Evolutionary conservation across 2,113 vertebrate species (phyloP), one percentile per base, ranked within the genome.

Genomic region (Odocoileus hemionus): DNA sequence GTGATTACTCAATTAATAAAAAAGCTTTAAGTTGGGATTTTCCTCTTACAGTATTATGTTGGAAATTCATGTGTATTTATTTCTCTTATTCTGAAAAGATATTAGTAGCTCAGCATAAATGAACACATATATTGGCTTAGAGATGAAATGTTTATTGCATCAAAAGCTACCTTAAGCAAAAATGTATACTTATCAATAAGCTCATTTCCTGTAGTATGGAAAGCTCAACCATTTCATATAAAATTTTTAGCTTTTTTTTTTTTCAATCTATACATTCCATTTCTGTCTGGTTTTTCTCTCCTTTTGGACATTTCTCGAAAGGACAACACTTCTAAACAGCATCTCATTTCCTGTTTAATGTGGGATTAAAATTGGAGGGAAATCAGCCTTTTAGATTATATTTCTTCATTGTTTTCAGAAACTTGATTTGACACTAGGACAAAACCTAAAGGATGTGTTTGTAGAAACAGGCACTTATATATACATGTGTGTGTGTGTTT

Each of bases 241-340:
- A 52, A 92, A 91, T 28, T 74, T 76, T 94, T 94, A 78, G 30
- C 11, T 30, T 58, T 95, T 93, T 91, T 95, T 94, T 95, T 95
- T 94, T 92, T 94, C 19, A 79, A 26, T 43, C 43, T 21, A 39
- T 86, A n/a, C 3, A 2, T 87, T 93, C 87, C 78, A 57, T 89
- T 97, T 96, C 39, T 96, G 50, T 96, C 36, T 92, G 86, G 6
- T 61, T 79, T 96, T 79, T 76, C 11, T 91, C 16, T 94, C 10
- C 25, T 93, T 95, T 83, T 76, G 64, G 4, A 47, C 25, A 4
- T 91, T 96, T 93, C 16, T 82, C 0, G 12, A 83, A 91, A 82
- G 54, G 79, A 57, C 54, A 84, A 3, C 61, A 39, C 58, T 84
- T 67, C 33, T 52, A 90, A 89, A 61, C 70, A 95, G 70, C 33